A percentile compares a stretch with the other conserved stretches of the same genome.
Evolutionary conservation across 2,888 invertebrate species (phyloP).

Genomic region (Ypsolopha scabrella): DNA sequence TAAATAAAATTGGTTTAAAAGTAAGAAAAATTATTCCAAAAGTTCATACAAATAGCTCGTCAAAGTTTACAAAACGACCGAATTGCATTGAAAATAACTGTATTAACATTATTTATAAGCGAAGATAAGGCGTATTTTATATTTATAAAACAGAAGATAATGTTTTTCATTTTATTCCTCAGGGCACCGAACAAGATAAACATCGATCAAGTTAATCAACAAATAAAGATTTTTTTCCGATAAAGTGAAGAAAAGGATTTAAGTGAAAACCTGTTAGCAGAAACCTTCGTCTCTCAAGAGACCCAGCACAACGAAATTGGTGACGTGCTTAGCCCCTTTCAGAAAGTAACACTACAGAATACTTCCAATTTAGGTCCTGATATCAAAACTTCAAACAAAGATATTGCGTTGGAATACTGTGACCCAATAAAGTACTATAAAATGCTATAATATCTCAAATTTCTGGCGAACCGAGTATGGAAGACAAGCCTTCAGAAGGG

Average conservation of each 20-base stretch:
- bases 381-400: conserved; percentile 15
- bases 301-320: conserved; percentile 29
- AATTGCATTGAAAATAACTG: too few species aligned
- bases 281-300: conserved; percentile 25
- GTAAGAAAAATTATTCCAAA: too few species aligned
- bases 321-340: conserved; percentile 30
- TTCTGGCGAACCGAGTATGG: conserved; percentile 17
- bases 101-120: too few species aligned
- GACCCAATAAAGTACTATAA: conserved; percentile 32
- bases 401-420: conserved; percentile 9
- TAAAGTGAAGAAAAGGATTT: conserved; percentile 17
- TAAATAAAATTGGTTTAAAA: too few species aligned
- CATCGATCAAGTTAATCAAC: conserved; percentile 19
- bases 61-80: too few species aligned
- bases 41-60: too few species aligned
- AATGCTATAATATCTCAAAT: conserved; percentile 22
- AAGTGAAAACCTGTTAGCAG: conserved; percentile 31
- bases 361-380: conserved; percentile 24
- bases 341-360: conserved; percentile 28
- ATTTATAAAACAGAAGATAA: too few species aligned
- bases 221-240: conserved; percentile 26
- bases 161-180: conserved; percentile 7
- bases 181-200: conserved; percentile 27
- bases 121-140: too few species aligned
- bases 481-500: conserved; percentile 25